Evolutionary conservation across 2,797 vertebrate species (phyloP), one percentile per base, ranked within the genome.

Genomic region (Danio aesculapii): DNA sequence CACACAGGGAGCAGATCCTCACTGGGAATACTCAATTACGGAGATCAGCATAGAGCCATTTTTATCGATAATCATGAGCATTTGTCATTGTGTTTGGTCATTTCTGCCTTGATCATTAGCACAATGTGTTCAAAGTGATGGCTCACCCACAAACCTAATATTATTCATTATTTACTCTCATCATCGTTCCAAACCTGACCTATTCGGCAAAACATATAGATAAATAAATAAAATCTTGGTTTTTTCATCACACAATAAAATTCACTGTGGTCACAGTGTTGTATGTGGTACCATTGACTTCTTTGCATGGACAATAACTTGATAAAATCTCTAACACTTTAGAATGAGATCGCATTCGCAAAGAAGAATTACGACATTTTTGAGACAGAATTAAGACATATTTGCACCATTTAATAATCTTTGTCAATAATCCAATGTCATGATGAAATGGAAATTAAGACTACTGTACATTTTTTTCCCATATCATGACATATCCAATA

Each of bases 1-100:
- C 77, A 63, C 57, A 61, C 58, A 52, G 57, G 46, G 30, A 67
- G 69, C 14, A 52, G 50, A 5, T 46, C 19, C 55, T 44, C 12
- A n/a, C 55, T 17, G 58, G 59, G 73, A 53, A 75, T 50, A 64
- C 14, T 43, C 30, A 52, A 43, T 52, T 39, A 53, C 21, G n/a
- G 14, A 53, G 16, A 64, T 43, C 59, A 50, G 46, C 30, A 43
- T 74, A 6, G 43, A 21, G 17, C 14, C 8, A 47, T 39, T 9
- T 39, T 62, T 62, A 50, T 13, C 49, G 46, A 30, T 39, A 75
- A 75, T 62, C 46, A 72, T 19, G 39, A 19, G 41, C 0, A 39
- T 44, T 57, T 55, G 19, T 72, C 39, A 72, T 30, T 43, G 11
- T 7, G n/a, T 16, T 57, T 13, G 11, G 11, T 16, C 3, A 53